A percentile compares a stretch with the other conserved stretches of the same genome.
Conservation (phyloP, 92 coral and sea anemone species). For the Galaxea fascicularis region DNA sequence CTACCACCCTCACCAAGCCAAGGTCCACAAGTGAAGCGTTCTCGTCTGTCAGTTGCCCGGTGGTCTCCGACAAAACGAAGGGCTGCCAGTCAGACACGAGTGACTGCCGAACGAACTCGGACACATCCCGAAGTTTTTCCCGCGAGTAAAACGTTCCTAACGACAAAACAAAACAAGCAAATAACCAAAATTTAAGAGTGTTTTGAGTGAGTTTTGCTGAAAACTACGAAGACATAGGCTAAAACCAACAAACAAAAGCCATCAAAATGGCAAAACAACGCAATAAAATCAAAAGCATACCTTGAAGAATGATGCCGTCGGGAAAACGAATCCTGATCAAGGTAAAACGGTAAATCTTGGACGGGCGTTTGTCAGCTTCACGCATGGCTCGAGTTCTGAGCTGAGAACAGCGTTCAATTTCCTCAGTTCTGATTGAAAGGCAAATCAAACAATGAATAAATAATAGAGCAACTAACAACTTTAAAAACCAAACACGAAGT, state of each 20-base stretch:
- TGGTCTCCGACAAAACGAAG: constrained; percentile 82
- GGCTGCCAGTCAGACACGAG: constrained; percentile 98
- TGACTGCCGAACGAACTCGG: constrained; percentile 85
- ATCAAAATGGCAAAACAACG: neutral
- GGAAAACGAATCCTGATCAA: constrained; percentile 90
- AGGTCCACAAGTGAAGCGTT: constrained; percentile 78
- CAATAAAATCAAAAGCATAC: constrained; percentile 31
- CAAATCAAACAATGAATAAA: neutral
- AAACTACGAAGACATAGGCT: neutral
- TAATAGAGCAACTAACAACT: no score
- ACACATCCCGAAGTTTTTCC: constrained; percentile 81
- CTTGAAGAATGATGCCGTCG: constrained; percentile 88
- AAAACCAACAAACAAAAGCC: neutral
- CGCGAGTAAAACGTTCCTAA: constrained; percentile 90
- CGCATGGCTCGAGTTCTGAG: constrained; percentile 97
- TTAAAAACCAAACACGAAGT: no score
- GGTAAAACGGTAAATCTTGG: constrained; percentile 84
- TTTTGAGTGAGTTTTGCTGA: neutral
- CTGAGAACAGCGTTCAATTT: constrained; percentile 82
- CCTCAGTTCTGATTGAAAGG: constrained; percentile 61
- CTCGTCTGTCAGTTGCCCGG: constrained; percentile 86
- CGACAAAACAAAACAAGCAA: neutral
- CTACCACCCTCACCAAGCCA: constrained; percentile 79
- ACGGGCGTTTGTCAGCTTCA: constrained; percentile 91
- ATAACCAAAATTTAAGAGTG: neutral